phyloP scores from a whole-genome alignment of 2,113 vertebrate genomes.

The Stegostoma tigrinum region DNA sequence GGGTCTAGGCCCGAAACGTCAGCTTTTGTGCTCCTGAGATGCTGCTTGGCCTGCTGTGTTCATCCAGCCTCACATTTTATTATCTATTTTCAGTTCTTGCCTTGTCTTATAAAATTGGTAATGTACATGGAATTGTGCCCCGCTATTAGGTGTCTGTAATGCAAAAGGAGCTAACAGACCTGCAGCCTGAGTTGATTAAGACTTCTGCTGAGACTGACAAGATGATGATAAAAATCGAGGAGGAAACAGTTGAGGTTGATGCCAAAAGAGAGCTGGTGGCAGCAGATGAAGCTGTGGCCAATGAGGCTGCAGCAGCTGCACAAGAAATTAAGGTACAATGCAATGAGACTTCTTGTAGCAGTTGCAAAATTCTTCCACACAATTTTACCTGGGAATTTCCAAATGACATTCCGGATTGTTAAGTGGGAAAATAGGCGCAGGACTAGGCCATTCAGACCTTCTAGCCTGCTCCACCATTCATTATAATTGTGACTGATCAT shows the following conservation, averaged over 20 bases:
- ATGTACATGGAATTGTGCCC: neutral
- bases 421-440: neutral
- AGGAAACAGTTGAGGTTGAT: constrained; percentile 75
- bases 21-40: too few species aligned
- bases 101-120: neutral
- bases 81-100: neutral
- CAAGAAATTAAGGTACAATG: constrained; percentile 73
- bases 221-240: constrained; percentile 82
- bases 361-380: neutral
- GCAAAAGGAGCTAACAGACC: constrained; percentile 78
- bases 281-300: constrained; percentile 79
- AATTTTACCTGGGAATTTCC: neutral
- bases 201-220: constrained; percentile 77
- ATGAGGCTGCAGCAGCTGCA: constrained; percentile 71
- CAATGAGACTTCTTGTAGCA: neutral
- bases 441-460: too few species aligned
- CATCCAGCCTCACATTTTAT: too few species aligned
- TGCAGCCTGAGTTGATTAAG: constrained; percentile 76
- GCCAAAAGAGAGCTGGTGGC: constrained; percentile 79
- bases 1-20: too few species aligned
- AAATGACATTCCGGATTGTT: neutral
- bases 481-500: too few species aligned
- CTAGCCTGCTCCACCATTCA: too few species aligned
- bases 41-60: too few species aligned
- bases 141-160: constrained; percentile 70